Conservation (phyloP, 2,797 vertebrate species). For the Chloroceryle amazona region DNA sequence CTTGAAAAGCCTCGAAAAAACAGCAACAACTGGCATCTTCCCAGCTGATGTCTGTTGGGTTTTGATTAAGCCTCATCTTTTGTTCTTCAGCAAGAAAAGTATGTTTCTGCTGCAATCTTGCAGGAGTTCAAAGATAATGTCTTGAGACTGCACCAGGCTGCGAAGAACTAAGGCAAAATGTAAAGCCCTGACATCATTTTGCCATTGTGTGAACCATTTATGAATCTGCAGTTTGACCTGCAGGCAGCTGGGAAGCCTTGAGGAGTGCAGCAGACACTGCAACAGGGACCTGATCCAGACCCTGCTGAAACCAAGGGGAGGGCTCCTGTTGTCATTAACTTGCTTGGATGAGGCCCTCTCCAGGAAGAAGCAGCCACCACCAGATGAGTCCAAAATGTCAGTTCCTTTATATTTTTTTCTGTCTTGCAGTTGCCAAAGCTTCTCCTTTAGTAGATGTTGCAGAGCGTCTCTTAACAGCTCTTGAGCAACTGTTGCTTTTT, state of each 20-base stretch:
- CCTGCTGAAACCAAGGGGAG: not conserved
- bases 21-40: not conserved
- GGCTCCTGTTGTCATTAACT: not conserved
- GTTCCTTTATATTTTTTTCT: not conserved
- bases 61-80: not conserved
- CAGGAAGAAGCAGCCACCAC: not conserved
- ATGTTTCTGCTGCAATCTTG: not conserved
- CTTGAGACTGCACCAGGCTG: not conserved
- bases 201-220: rapidly evolving
- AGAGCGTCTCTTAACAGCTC: constrained; percentile 6
- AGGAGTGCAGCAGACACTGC: rapidly evolving
- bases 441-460: not conserved
- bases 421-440: not conserved
- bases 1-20: not conserved
- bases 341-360: not conserved
- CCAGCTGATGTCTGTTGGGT: not conserved
- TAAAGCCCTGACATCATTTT: not conserved
- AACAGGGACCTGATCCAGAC: not conserved
- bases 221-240: not conserved
- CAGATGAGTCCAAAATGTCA: not conserved
- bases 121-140: not conserved
- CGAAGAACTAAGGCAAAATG: not conserved
- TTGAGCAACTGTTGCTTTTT: constrained; percentile 39
- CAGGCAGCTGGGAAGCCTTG: rapidly evolving
- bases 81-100: not conserved